phyloP scores from a whole-genome alignment of 2,888 invertebrate species.

The Rotaria socialis region DNA sequence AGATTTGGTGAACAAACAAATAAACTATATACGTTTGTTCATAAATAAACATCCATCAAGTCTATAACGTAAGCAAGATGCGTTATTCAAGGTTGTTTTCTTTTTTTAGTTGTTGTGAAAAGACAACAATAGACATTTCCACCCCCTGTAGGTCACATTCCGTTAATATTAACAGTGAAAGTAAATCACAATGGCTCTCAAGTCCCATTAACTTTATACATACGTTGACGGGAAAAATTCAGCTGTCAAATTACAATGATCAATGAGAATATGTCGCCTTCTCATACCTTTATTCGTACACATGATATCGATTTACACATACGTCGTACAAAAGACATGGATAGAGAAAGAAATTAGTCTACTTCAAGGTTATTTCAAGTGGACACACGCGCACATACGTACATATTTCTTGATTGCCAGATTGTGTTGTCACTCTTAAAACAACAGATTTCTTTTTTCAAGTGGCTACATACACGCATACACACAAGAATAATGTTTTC shows the following conservation, averaged over 20 bases:
- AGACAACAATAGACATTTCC: background rate
- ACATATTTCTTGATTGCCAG: background rate
- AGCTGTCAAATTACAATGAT: background rate
- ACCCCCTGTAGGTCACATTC: background rate
- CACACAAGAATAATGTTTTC: background rate
- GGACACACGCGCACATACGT: background rate
- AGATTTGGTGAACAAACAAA: background rate
- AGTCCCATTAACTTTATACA: background rate
- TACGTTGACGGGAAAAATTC: background rate
- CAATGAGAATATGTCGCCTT: background rate
- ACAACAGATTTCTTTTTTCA: conserved; percentile 3
- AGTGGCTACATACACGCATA: background rate
- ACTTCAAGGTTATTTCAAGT: conserved; percentile 10
- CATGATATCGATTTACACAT: background rate
- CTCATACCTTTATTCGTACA: background rate
- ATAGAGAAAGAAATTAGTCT: background rate
- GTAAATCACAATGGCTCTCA: background rate
- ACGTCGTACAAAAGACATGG: background rate
- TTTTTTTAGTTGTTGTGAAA: background rate
- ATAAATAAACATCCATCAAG: background rate
- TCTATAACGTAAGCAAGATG: background rate
- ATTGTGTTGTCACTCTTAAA: conserved; percentile 7
- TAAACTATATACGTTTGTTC: background rate
- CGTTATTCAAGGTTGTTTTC: background rate
- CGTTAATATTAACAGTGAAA: background rate